A percentile compares a stretch with the other conserved stretches of the same genome.
Conservation (phyloP, 2,113 vertebrate species). For the Lipophrys pholis region DNA sequence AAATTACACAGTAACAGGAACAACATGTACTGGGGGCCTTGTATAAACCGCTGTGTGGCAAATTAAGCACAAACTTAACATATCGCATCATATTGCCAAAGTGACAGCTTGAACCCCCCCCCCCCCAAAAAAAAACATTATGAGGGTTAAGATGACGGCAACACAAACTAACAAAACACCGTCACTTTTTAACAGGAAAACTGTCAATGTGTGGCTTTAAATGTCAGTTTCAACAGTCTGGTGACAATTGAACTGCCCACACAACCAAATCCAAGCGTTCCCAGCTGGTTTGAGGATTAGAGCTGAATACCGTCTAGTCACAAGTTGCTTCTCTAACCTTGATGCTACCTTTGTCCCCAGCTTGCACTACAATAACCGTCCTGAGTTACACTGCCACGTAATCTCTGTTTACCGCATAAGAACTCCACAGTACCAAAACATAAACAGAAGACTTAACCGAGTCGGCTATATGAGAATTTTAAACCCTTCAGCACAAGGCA, state of each 20-base stretch:
- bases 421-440: constrained; percentile 9
- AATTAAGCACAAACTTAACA: background rate
- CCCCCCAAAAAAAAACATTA: background rate
- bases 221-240: constrained; percentile 3
- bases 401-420: constrained; percentile 17
- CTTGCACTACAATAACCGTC: constrained; percentile 12
- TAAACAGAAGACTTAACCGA: constrained; percentile 2
- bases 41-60: background rate
- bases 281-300: constrained; percentile 34
- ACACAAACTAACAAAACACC: background rate
- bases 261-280: constrained; percentile 11
- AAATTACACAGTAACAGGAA: constrained; percentile 4
- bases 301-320: constrained; percentile 41
- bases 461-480: background rate
- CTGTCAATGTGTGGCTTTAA: background rate
- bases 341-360: constrained; percentile 20
- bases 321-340: constrained; percentile 42
- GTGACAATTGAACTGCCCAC: background rate
- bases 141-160: background rate
- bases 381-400: constrained; percentile 28
- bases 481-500: constrained; percentile 8
- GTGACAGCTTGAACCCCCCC: too few relatives aligned
- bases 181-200: background rate
- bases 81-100: background rate
- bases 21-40: background rate